Evolutionary conservation across 1,140 invertebrate genomes (phyloP), one percentile per base, ranked within the genome.

Genomic region (Spodoptera litura): DNA sequence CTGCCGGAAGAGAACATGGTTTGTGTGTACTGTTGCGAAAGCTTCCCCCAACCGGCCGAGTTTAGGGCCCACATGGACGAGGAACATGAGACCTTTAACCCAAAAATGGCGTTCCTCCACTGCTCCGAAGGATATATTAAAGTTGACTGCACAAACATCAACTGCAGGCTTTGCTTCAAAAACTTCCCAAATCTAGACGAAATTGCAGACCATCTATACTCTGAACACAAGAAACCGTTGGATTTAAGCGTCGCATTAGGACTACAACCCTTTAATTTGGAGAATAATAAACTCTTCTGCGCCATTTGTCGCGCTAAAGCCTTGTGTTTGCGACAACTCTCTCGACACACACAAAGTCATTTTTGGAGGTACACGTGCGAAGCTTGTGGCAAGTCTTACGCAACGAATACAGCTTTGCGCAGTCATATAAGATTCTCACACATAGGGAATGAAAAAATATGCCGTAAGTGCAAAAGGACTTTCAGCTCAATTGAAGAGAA

Each of bases 1-100:
- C 71, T 88, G 38, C 85, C 81, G 12, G 85, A 84, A 61, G 80
- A 87, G 27, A 77, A 75, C 12, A 85, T 89, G 72, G 80, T 85
- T 15, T 89, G 88, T 80, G 88, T 89, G 13, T 89, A 87, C 78
- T 89, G 88, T 78, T 77, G 78, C 9, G 87, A 87, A 31, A 78
- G 71, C 15, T 87, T 77, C 72, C 80, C 87, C 15, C 82, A 84
- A 38, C 83, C 87, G 1, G 55, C 51, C 2, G 59, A 70, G 11
- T 89, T 83, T 79, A 81, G 88, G 52, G 61, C n/a, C 3, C 88
- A 89, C 66, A 89, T 89, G 88, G 51, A 81, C 6, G 78, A 79
- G 3, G 85, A 89, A 56, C 88, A 89, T 51, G 31, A 44, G 20
- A 70, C 49, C 13, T 86, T 89, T 68, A 82, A 79, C 35, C 35